Conservation (phyloP, 2,888 invertebrate genomes). For the Caenorhabditis sinica region DNA sequence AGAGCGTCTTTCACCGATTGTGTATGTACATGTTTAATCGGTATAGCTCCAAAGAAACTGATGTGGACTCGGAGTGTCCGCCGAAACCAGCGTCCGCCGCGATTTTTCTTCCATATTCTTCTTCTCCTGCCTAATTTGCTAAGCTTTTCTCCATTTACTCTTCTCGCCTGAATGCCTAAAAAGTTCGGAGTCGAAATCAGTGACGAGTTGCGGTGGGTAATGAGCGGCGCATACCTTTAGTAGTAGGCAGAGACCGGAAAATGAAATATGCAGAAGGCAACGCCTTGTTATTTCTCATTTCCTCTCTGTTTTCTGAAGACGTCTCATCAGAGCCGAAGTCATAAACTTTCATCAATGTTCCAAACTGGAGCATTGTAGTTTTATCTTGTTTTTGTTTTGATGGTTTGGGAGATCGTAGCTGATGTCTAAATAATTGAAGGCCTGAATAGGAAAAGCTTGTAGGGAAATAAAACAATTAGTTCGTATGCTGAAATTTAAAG, state of each 20-base stretch:
- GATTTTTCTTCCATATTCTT: slow-evolving; percentile 17
- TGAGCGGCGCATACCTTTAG: slow-evolving; percentile 32
- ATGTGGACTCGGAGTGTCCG: slow-evolving; percentile 28
- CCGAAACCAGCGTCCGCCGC: neutral
- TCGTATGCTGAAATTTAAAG: no score
- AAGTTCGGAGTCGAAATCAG: slow-evolving; percentile 23
- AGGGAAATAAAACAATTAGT: no score
- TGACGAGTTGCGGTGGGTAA: slow-evolving; percentile 32
- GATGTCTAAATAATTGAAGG: neutral
- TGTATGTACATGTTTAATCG: slow-evolving; percentile 65
- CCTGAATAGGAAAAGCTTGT: no score
- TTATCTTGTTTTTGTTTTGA: neutral
- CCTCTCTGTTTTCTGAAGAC: slow-evolving; percentile 7
- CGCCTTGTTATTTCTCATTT: slow-evolving; percentile 42
- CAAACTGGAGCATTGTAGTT: neutral
- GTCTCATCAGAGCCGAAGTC: neutral
- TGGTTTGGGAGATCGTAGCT: neutral
- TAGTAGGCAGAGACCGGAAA: neutral
- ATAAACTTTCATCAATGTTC: slow-evolving; percentile 7
- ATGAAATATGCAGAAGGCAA: neutral
- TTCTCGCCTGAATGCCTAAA: slow-evolving; percentile 51
- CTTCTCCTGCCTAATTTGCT: slow-evolving; percentile 14
- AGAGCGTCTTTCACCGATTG: slow-evolving; percentile 43
- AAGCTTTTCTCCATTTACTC: neutral
- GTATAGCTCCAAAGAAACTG: slow-evolving; percentile 56